Percentiles rank a stretch among this genome's conserved stretches.
These are phyloP conservation scores for Lepidochrysops patricia DNA, from an alignment of 2,888 invertebrate species.

Conservation along the genomic window DNA sequence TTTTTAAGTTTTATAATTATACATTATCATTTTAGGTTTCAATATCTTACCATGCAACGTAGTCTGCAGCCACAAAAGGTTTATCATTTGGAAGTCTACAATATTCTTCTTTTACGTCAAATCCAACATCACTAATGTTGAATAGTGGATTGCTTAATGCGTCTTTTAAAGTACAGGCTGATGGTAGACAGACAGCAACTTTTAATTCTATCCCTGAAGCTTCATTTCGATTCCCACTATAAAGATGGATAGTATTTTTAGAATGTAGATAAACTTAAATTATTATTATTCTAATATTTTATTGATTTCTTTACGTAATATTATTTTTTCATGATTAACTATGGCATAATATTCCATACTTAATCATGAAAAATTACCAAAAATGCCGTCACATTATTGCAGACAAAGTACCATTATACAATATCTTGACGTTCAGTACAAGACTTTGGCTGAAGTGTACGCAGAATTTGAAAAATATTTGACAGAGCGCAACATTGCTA, in stretches of 20 bases:
- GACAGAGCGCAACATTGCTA: too few species aligned
- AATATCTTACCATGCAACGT: conserved; percentile 33
- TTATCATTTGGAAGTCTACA: conserved; percentile 46
- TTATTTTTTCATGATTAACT: too few species aligned
- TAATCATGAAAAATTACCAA: conserved; percentile 7
- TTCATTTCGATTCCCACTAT: conserved; percentile 16
- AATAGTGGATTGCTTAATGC: conserved; percentile 30
- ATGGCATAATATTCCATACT: not conserved
- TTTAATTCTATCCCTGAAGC: conserved; percentile 22
- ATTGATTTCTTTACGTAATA: too few species aligned
- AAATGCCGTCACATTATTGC: too few species aligned
- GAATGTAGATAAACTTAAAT: not conserved
- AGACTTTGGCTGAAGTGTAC: too few species aligned
- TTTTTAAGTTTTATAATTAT: not conserved
- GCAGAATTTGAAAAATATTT: too few species aligned
- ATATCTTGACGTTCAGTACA: too few species aligned
- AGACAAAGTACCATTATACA: too few species aligned
- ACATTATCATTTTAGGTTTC: not conserved
- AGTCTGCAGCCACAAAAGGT: conserved; percentile 41
- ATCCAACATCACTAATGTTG: conserved; percentile 29
- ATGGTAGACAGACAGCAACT: conserved; percentile 41
- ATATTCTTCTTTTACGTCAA: conserved; percentile 32
- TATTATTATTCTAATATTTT: not conserved
- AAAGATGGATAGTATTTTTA: not conserved
- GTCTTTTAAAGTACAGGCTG: conserved; percentile 36